Percentiles rank a stretch among this genome's conserved stretches.
phyloP scores from a whole-genome alignment of 2,888 invertebrate species.

The Nezara viridula region DNA sequence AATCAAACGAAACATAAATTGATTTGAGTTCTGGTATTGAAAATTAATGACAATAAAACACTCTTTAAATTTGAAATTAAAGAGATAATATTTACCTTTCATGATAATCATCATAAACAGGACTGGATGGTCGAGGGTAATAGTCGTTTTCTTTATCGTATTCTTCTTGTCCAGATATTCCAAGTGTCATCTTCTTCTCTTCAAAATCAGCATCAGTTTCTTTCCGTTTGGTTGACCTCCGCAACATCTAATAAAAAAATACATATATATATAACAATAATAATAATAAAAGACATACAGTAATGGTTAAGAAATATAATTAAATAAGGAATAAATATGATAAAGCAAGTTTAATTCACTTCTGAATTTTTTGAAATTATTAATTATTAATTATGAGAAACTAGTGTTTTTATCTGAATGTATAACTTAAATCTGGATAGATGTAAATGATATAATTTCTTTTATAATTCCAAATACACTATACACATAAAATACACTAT shows the following conservation, averaged over 20 bases:
- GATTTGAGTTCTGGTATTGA: no score
- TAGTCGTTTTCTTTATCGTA: slow-evolving; percentile 77
- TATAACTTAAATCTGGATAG: neutral
- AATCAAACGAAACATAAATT: no score
- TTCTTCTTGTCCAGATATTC: slow-evolving; percentile 80
- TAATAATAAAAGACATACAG: no score
- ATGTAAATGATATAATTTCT: neutral
- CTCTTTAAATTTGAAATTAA: neutral
- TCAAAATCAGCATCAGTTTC: slow-evolving; percentile 96
- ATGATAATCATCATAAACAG: slow-evolving; percentile 70
- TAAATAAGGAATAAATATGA: neutral
- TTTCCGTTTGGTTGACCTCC: slow-evolving; percentile 92
- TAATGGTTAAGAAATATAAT: no score
- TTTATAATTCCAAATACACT: no score
- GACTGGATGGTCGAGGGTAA: slow-evolving; percentile 79
- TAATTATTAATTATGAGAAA: neutral
- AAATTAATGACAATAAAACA: no score
- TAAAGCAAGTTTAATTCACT: neutral
- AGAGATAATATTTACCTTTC: slow-evolving; percentile 56
- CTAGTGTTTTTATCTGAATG: neutral
- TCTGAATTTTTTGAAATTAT: neutral
- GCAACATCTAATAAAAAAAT: slow-evolving; percentile 75
- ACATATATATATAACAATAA: neutral
- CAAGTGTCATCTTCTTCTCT: slow-evolving; percentile 93
- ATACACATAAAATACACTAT: neutral